Evolutionary conservation across 1,140 invertebrate species (phyloP).

Genomic region (Drosophila kikkawai): DNA sequence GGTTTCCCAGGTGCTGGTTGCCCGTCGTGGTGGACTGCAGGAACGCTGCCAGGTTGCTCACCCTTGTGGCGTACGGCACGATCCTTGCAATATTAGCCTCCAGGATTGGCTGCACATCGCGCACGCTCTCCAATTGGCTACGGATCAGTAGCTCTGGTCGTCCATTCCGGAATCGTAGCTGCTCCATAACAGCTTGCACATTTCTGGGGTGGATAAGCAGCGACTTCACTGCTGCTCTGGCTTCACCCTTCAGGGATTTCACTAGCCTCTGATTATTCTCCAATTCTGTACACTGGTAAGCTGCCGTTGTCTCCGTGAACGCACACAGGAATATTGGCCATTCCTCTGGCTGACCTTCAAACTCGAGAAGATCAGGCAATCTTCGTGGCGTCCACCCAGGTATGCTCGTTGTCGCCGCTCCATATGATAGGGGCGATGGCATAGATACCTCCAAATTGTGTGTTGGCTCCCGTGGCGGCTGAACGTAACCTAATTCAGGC

Average conservation of each 20-base stretch:
- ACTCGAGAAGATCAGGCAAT: conserved; percentile 12
- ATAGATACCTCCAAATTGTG: neutral
- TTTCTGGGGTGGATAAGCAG: too few species aligned
- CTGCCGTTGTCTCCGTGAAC: too few species aligned
- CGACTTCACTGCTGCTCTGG: too few species aligned
- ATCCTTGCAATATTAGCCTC: conserved; percentile 7
- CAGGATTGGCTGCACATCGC: conserved; percentile 1
- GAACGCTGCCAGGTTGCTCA: conserved; percentile 9
- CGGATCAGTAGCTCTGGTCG: conserved; percentile 9
- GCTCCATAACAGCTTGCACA: too few species aligned
- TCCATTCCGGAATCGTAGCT: neutral
- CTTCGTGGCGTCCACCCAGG: conserved; percentile 1
- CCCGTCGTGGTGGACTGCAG: neutral
- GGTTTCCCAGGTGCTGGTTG: neutral
- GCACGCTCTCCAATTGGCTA: neutral
- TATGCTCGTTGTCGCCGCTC: neutral
- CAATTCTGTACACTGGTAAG: too few species aligned
- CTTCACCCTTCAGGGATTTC: too few species aligned
- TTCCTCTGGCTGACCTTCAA: too few species aligned
- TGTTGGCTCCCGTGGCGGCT: neutral
- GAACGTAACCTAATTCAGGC: too few species aligned
- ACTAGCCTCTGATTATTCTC: too few species aligned
- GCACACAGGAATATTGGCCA: too few species aligned
- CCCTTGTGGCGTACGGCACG: neutral
- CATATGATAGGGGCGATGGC: neutral